These are phyloP conservation scores for Drosophila pallidifrons DNA, from an alignment of 1,140 invertebrate species.

Conservation along the genomic window DNA sequence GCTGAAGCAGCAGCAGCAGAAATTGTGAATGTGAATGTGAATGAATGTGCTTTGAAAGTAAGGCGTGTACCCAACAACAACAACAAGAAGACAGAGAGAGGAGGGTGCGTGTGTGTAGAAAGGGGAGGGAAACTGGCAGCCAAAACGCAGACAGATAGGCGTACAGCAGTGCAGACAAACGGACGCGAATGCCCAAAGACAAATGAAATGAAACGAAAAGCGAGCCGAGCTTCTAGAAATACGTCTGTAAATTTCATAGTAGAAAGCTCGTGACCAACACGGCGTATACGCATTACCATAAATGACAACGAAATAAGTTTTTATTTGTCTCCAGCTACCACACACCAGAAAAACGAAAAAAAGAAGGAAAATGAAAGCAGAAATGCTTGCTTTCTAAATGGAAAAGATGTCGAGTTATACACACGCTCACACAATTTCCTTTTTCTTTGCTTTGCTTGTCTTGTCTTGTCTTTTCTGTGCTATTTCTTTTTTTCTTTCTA, in stretches of 20 bases:
- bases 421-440: conserved; percentile 7
- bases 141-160: conserved; percentile 69
- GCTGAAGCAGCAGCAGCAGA: conserved; percentile 1
- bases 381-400: conserved; percentile 5
- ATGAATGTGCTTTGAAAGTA: conserved; percentile 47
- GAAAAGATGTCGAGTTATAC: conserved; percentile 5
- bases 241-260: conserved; percentile 47
- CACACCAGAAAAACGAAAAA: too few relatives aligned
- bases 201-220: conserved; percentile 37
- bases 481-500: neutral
- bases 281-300: conserved; percentile 69
- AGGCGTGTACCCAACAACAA: conserved; percentile 62
- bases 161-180: conserved; percentile 44
- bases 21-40: conserved; percentile 24
- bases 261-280: conserved; percentile 50
- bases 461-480: neutral
- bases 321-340: conserved; percentile 20
- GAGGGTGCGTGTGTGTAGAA: neutral
- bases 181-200: conserved; percentile 27
- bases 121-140: conserved; percentile 15
- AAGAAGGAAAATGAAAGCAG: too few relatives aligned
- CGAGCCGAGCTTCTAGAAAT: too few relatives aligned
- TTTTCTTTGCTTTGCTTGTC: too few relatives aligned
- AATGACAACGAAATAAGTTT: conserved; percentile 61
- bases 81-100: neutral